Base-by-base conservation (phyloP, 2,888 invertebrate species). In the Drosophila multiciliata region DNA sequence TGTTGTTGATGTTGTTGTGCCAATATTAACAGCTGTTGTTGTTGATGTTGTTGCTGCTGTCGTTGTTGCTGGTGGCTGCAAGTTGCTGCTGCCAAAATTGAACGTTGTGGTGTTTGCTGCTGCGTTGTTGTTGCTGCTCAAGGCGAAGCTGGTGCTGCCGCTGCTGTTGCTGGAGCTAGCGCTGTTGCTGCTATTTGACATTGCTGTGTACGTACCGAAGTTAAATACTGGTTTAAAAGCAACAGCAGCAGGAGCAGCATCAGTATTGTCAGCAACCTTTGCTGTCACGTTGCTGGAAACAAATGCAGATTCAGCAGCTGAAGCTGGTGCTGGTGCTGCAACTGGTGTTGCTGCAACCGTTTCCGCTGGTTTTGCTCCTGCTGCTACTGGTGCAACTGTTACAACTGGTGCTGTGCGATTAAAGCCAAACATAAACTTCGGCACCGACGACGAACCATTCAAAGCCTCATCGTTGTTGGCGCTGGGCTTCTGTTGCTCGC, bases 401-500 rank as follows among this genome's bases (percentile, higher is more conserved):
- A 69, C 55, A 35, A 70, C 48, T 33, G 66, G 20, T 35, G 49
- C 38, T 65, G 66, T 49, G 66, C 55, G 29, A 82, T 60, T 17
- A 68, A 93, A 93, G 7, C 93, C 93, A 78, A 93, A 93, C 26
- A 78, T 91, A 70, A 92, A 93, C 69, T 76, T 85, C n/a, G 89
- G 90, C 61, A 80, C 90, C 7, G 54, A 2, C 15, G 71, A 59
- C 58, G 23, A 82, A 80, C 49, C 45, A 45, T 76, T 66, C 15
- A 1, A 17, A 23, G 12, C 17, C 20, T 33, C 57, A 26, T 45
- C 38, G 8, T 67, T 75, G 32, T 76, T 74, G 3, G 83, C 73
- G 61, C 94, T 94, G 0, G 94, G 94, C 87, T 94, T 95, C 0
- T 92, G 87, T 62, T 94, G 93, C 75, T 94, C 94, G 89, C 96